These are phyloP conservation scores for Oreotrochilus melanogaster DNA, from an alignment of 2,113 vertebrate species.

Conservation along the genomic window DNA sequence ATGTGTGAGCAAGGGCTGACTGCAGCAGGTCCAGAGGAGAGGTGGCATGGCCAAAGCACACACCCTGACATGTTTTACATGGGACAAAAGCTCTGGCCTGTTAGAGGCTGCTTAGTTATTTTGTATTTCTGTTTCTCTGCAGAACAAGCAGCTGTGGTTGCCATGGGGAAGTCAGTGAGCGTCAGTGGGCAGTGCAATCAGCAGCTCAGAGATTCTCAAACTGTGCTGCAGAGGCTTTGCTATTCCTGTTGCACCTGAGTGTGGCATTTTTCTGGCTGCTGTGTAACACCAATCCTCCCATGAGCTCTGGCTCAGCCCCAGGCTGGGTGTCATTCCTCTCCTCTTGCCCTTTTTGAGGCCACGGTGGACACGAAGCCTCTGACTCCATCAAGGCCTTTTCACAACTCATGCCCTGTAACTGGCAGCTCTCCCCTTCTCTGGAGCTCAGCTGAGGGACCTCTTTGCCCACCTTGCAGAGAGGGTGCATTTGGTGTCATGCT, in stretches of 20 bases:
- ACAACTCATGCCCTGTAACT: not conserved
- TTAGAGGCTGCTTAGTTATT: not conserved
- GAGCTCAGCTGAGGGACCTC: not conserved
- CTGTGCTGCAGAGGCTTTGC: not conserved
- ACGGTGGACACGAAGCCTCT: fast-evolving
- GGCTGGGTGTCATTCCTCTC: not conserved
- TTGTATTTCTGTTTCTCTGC: not conserved
- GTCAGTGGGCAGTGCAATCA: not conserved
- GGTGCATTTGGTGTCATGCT: not conserved
- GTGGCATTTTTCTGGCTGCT: not conserved
- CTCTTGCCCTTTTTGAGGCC: not conserved
- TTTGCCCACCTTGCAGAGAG: not conserved
- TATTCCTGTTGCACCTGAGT: not conserved
- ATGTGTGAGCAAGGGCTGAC: not conserved
- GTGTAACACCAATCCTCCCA: not conserved
- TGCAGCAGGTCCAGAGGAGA: not conserved
- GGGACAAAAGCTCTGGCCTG: not conserved
- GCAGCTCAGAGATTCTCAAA: not conserved
- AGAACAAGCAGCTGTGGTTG: constrained; percentile 5
- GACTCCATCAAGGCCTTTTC: not conserved
- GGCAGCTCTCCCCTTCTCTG: not conserved
- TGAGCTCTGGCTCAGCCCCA: not conserved
- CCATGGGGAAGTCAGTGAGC: constrained; percentile 40
- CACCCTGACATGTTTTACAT: fast-evolving
- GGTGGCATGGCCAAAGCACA: not conserved